phyloP scores from a whole-genome alignment of 2,113 vertebrate genomes.

The Notarius lentiginosus region DNA sequence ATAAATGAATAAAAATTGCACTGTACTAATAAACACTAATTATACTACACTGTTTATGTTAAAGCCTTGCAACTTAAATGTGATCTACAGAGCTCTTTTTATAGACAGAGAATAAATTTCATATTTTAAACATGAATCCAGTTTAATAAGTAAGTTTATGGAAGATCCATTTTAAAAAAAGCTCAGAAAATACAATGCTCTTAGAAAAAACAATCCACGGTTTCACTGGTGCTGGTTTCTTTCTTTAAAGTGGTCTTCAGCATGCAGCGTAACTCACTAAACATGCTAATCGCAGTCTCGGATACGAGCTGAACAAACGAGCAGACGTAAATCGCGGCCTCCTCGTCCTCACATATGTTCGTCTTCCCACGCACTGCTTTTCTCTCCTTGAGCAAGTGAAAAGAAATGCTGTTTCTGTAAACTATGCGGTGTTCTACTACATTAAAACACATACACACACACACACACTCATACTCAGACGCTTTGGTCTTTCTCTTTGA shows the following conservation, averaged over 20 bases:
- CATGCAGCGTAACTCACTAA: background rate
- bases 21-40: conserved; percentile 9
- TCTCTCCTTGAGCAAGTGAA: background rate
- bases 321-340: conserved; percentile 38
- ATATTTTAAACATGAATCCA: background rate
- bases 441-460: conserved; percentile 42
- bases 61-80: background rate
- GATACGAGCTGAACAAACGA: conserved; percentile 25
- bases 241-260: background rate
- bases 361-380: conserved; percentile 44
- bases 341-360: conserved; percentile 49
- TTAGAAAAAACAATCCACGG: background rate
- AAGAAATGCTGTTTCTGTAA: conserved; percentile 40
- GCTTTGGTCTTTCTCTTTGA: conserved; percentile 18
- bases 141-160: conserved; percentile 1
- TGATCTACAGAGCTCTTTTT: background rate
- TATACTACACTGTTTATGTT: background rate
- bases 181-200: background rate
- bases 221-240: too few species aligned
- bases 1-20: conserved; percentile 1
- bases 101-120: background rate
- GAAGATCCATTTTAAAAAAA: background rate
- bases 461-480: background rate
- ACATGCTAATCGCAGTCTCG: background rate
- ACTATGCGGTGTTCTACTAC: conserved; percentile 50